phyloP scores from a whole-genome alignment of 2,113 vertebrate genomes.

The Anarhynchus alexandrinus region DNA sequence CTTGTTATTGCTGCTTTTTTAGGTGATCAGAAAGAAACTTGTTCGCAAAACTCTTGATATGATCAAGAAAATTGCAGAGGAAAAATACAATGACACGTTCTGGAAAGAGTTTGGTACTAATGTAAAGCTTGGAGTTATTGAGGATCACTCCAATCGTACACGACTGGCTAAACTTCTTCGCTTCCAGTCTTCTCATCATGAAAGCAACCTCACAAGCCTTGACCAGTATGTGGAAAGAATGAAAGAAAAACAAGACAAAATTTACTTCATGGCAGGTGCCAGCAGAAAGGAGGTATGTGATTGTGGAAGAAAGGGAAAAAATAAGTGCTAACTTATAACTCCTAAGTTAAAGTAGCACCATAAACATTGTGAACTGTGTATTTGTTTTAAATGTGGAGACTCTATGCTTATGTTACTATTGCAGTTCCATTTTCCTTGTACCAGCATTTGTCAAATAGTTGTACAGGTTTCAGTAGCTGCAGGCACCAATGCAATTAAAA shows the following conservation, averaged over 20 bases:
- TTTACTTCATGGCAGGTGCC: constrained; percentile 97
- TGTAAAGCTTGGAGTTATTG: constrained; percentile 97
- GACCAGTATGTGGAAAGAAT: constrained; percentile 98
- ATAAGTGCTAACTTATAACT: accelerated
- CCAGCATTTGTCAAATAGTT: accelerated
- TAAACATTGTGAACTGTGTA: neutral
- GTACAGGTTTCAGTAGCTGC: neutral
- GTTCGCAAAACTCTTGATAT: constrained; percentile 98
- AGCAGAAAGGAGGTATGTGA: constrained; percentile 89
- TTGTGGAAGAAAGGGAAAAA: neutral
- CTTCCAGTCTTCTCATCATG: constrained; percentile 93
- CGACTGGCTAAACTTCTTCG: constrained; percentile 95
- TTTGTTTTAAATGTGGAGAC: neutral
- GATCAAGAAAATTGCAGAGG: constrained; percentile 99
- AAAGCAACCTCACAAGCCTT: constrained; percentile 82
- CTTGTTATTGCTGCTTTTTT: neutral
- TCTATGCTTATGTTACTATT: neutral
- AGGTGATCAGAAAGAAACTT: constrained; percentile 98
- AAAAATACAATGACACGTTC: constrained; percentile 94
- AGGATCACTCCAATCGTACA: constrained; percentile 97
- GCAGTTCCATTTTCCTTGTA: neutral
- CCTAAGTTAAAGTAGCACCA: neutral
- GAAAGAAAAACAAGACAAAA: constrained; percentile 99
- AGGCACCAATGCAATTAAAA: neutral
- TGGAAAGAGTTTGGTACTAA: constrained; percentile 99